Base-by-base conservation (phyloP, 1,140 invertebrate species). In the Pseudomyrmex cubaensis region DNA sequence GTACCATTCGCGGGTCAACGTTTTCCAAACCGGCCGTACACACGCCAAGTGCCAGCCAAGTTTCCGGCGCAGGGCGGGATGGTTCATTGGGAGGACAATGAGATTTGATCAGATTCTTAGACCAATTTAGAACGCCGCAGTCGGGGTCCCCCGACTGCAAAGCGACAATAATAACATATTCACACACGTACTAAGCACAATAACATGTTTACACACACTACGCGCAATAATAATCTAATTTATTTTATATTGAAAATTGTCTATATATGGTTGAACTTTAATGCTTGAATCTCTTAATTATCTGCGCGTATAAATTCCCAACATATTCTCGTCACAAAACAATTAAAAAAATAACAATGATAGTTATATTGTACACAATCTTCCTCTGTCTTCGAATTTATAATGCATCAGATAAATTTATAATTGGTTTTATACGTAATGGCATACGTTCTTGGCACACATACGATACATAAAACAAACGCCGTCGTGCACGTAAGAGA, bases 21-120 rank as follows among this genome's bases (percentile, higher is more conserved):
- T 88, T 88, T 89, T 86, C 82, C 59, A 78, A 82, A 86, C 82
- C 69, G 87, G 63, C 88, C 61, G 82, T 88, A 89, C 12, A 57
- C 46, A 50, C 17, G 22, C 35, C 35, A 35, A 35, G 20, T 20
- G 35, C 52, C n/a, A 25, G 35, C 64, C 9, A 66, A 61, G 75
- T 88, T 35, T 85, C 72, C 85, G 73, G 73, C 62, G 44, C 76
- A 72, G 54, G 46, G 15, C 44, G 54, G 15, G 54, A 72, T 48
- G 35, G 44, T 72, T 70, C 64, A 35, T 72, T 35, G 56, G 64
- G 35, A 35, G 66, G 22, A 59, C 64, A 52, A 70, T 12, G 20
- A 35, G 35, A 2, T 72, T 59, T 64, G 52, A 78, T 69, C 63
- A 17, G 44, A 72, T 70, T 70, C 64, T 78, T 59, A 35, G 20